Percentiles rank a stretch among this genome's conserved stretches.
Evolutionary conservation across 2,888 invertebrate genomes (phyloP).

Genomic region (Eucriotettix oculatus): DNA sequence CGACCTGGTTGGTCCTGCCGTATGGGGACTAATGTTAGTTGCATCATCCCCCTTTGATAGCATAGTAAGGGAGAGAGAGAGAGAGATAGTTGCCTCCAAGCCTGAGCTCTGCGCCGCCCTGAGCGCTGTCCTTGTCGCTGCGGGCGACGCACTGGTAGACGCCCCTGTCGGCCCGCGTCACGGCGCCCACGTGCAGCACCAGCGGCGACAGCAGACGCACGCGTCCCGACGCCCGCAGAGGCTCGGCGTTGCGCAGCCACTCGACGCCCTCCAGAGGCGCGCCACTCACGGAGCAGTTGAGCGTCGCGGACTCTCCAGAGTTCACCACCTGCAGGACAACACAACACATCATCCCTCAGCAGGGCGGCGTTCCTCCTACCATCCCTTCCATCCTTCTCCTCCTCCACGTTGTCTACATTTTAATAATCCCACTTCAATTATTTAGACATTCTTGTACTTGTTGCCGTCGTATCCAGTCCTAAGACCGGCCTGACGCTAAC

Average conservation of each 20-base stretch:
- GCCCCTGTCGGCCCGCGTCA: conserved; percentile 28
- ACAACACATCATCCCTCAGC: not conserved
- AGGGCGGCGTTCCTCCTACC: too few relatives aligned
- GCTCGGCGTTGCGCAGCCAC: conserved; percentile 65
- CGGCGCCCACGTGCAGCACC: conserved; percentile 18
- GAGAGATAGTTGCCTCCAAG: conserved; percentile 26
- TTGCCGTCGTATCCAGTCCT: too few relatives aligned
- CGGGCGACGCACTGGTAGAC: conserved; percentile 35
- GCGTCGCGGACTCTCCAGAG: conserved; percentile 64
- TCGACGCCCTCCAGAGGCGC: conserved; percentile 60
- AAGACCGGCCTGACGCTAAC: too few relatives aligned
- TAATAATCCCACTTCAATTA: not conserved
- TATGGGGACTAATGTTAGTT: too few relatives aligned
- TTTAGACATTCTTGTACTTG: not conserved
- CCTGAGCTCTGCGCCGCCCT: conserved; percentile 25
- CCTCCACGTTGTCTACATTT: too few relatives aligned
- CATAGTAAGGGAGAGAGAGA: too few relatives aligned
- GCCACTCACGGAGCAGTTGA: conserved; percentile 76
- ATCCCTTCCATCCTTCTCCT: too few relatives aligned
- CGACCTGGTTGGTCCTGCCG: too few relatives aligned
- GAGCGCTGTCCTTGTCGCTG: conserved; percentile 25
- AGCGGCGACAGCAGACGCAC: conserved; percentile 34
- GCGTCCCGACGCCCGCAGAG: conserved; percentile 31
- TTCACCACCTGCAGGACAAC: conserved; percentile 42
- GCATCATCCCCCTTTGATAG: too few relatives aligned